Evolutionary conservation across 2,888 invertebrate genomes (phyloP).

Genomic region (Troglohyphantes excavatus): DNA sequence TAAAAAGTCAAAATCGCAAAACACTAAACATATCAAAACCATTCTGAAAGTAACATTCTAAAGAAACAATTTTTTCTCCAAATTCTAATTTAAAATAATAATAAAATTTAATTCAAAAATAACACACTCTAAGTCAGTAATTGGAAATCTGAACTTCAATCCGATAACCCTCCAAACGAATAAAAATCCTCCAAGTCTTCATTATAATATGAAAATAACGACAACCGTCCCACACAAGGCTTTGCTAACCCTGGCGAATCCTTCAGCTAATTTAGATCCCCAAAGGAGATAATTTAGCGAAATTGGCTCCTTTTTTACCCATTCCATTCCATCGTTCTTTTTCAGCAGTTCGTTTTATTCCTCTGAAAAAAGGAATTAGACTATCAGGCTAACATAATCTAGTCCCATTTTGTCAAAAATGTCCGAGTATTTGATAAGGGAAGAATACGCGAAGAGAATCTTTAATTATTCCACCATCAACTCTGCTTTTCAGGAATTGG

Average conservation of each 20-base stretch:
- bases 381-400: conserved; percentile 30
- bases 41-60: too few species aligned
- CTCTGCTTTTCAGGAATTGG: conserved; percentile 11
- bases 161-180: too few species aligned
- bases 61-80: too few species aligned
- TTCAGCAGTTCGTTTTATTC: neutral
- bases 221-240: neutral
- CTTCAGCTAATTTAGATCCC: conserved; percentile 58
- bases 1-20: too few species aligned
- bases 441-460: conserved; percentile 22
- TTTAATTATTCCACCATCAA: conserved; percentile 43
- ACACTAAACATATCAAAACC: too few species aligned
- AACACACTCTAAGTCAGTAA: too few species aligned
- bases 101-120: too few species aligned
- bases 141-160: too few species aligned
- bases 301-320: conserved; percentile 26
- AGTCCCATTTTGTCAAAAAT: conserved; percentile 53
- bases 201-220: too few species aligned
- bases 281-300: conserved; percentile 38
- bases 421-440: conserved; percentile 32
- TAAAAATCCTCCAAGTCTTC: too few species aligned
- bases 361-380: conserved; percentile 18
- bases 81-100: too few species aligned
- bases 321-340: neutral
- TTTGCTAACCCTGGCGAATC: conserved; percentile 10